A percentile compares a stretch with the other conserved stretches of the same genome.
Evolutionary conservation across 37 sponge, comb jelly and placozoan species (phyloP).

Genomic region (Ianthella basta): DNA sequence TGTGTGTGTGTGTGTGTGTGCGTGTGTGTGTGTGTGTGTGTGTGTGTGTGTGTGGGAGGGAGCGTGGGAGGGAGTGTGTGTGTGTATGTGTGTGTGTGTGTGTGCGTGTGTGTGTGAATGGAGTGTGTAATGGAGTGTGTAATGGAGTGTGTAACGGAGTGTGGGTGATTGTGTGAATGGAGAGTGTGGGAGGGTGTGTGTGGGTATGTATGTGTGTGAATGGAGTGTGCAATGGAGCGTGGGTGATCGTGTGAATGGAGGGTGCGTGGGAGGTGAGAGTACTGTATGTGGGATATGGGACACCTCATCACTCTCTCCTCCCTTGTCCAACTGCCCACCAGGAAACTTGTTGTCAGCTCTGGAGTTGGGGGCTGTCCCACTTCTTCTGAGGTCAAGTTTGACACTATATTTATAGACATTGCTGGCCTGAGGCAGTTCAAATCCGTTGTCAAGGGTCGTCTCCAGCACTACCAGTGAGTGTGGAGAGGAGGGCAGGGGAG

Average conservation of each 20-base stretch:
- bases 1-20: no score
- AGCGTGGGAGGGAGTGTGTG: no score
- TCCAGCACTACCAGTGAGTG: constrained; percentile 58
- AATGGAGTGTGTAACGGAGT: background rate
- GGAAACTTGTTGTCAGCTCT: background rate
- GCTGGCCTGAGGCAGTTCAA: constrained; percentile 59
- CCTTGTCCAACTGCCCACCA: background rate
- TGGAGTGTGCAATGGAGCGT: background rate
- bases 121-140: background rate
- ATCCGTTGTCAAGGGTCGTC: constrained; percentile 3
- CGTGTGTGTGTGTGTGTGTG: no score
- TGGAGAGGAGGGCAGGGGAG: no score
- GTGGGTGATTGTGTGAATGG: background rate
- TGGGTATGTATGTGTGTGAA: no score
- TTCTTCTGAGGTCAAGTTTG: constrained; percentile 22
- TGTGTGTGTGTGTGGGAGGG: no score
- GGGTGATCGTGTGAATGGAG: background rate
- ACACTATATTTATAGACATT: constrained; percentile 61
- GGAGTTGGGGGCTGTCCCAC: constrained; percentile 49
- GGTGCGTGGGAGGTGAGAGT: background rate
- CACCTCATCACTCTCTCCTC: no score
- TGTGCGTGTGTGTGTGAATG: no score
- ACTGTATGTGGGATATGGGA: background rate
- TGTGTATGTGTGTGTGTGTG: no score
- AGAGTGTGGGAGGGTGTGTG: no score